Evolutionary conservation across 1,140 invertebrate species (phyloP).

Genomic region (Latrodectus geometricus): DNA sequence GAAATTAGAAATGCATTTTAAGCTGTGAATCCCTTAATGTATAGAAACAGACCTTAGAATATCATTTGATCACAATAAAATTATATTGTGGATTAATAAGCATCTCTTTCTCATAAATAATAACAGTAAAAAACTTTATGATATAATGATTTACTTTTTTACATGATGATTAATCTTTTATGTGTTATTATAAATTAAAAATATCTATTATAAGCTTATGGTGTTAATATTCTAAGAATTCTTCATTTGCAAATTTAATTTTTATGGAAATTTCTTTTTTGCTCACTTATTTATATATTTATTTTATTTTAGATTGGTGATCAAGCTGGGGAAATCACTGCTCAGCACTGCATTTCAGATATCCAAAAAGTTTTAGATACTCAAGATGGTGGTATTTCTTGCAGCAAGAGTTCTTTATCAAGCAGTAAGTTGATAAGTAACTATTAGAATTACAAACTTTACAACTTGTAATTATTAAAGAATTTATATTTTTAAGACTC

Average conservation of each 20-base stretch:
- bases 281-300: neutral
- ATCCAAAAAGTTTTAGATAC: slow-evolving; percentile 83
- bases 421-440: slow-evolving; percentile 23
- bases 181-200: too few species aligned
- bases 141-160: too few species aligned
- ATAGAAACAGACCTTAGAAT: too few species aligned
- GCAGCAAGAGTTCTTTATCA: neutral
- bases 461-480: neutral
- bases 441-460: neutral
- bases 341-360: slow-evolving; percentile 92
- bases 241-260: neutral
- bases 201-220: too few species aligned
- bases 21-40: too few species aligned
- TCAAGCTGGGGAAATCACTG: slow-evolving; percentile 89
- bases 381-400: slow-evolving; percentile 71
- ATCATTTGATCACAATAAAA: too few species aligned
- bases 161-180: too few species aligned
- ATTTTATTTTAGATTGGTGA: slow-evolving; percentile 79
- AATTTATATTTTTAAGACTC: neutral
- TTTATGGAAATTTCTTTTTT: neutral
- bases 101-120: too few species aligned
- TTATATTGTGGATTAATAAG: too few species aligned
- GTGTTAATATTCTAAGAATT: too few species aligned
- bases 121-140: too few species aligned
- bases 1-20: too few species aligned